These are phyloP conservation scores for Dascillus cervinus DNA, from an alignment of 2,888 invertebrate species.

Conservation along the genomic window DNA sequence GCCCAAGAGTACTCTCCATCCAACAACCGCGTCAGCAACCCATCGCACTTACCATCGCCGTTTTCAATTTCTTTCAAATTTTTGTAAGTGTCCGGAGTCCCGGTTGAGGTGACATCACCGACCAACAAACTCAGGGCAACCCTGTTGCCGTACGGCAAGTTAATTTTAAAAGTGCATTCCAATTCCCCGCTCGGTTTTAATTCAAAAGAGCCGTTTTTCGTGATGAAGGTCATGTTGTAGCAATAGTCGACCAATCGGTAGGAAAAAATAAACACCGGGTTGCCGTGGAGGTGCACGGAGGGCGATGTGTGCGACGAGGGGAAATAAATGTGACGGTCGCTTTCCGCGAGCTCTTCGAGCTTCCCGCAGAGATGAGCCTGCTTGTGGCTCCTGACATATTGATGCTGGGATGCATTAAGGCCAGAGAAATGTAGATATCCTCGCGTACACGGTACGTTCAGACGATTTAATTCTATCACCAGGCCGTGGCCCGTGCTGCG, in stretches of 20 bases:
- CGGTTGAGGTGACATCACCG: constrained; percentile 38
- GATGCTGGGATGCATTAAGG: constrained; percentile 32
- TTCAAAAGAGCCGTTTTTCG: constrained; percentile 58
- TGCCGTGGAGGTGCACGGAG: constrained; percentile 51
- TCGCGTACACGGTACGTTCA: constrained; percentile 61
- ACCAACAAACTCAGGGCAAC: constrained; percentile 56
- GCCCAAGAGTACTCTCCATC: constrained; percentile 53
- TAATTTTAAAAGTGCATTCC: constrained; percentile 60
- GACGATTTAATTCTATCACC: constrained; percentile 56
- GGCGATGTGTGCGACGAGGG: constrained; percentile 43
- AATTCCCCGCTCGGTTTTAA: constrained; percentile 52
- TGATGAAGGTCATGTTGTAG: constrained; percentile 58
- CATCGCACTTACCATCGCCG: constrained; percentile 44
- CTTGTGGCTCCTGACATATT: constrained; percentile 27
- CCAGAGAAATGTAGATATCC: constrained; percentile 53
- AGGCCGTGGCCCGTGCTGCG: constrained; percentile 46
- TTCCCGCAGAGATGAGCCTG: constrained; percentile 56
- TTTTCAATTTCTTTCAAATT: constrained; percentile 31
- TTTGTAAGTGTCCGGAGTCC: constrained; percentile 8
- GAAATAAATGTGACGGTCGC: constrained; percentile 55
- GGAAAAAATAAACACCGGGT: constrained; percentile 58
- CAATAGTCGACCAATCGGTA: constrained; percentile 66
- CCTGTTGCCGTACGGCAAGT: constrained; percentile 62
- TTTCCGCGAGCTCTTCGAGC: constrained; percentile 55
- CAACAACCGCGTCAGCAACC: constrained; percentile 50